phyloP scores from a whole-genome alignment of 2,888 invertebrate species.

The Troilus luridus region DNA sequence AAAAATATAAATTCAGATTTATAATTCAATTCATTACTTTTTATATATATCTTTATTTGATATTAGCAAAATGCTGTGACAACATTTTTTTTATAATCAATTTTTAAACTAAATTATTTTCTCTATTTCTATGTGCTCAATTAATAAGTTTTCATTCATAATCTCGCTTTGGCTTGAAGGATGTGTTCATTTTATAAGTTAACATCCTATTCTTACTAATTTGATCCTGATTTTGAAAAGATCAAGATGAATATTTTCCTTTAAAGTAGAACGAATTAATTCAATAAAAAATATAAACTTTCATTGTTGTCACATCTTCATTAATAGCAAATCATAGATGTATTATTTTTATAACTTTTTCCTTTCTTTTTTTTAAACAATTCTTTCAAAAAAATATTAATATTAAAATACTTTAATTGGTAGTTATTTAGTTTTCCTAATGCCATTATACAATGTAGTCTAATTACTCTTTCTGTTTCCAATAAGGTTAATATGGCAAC shows the following conservation, averaged over 20 bases:
- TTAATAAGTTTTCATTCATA: neutral
- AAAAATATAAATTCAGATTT: neutral
- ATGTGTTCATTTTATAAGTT: neutral
- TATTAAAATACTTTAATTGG: neutral
- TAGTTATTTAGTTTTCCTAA: constrained; percentile 3
- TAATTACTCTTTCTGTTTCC: constrained; percentile 2
- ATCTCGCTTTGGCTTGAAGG: neutral
- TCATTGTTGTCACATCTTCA: neutral
- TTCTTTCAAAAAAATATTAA: neutral
- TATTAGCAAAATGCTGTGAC: neutral
- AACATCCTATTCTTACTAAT: neutral
- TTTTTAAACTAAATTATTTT: neutral
- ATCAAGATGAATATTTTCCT: neutral
- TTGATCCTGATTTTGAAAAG: neutral
- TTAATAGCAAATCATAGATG: neutral
- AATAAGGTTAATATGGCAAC: constrained; percentile 98
- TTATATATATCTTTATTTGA: neutral
- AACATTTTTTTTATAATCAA: neutral
- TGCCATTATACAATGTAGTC: neutral
- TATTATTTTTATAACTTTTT: neutral
- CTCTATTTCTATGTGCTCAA: neutral
- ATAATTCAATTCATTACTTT: neutral
- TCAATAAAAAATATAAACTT: neutral
- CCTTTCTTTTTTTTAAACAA: neutral
- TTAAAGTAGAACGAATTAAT: neutral